These are phyloP conservation scores for Pachydiplax longipennis DNA, from an alignment of 2,888 invertebrate species.

Conservation along the genomic window DNA sequence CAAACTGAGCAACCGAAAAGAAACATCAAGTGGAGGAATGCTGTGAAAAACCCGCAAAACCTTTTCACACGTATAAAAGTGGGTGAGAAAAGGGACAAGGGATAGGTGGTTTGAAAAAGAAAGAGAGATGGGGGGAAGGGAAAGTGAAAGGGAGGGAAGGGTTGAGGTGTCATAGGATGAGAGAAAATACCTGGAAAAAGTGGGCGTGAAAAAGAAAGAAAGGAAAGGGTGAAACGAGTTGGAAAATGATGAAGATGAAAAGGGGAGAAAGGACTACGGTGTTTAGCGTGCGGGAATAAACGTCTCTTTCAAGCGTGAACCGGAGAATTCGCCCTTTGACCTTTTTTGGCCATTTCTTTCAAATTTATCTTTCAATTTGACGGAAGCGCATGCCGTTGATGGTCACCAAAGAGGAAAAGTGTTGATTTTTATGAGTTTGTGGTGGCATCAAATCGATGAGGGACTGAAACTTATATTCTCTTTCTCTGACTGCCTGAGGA, in stretches of 20 bases:
- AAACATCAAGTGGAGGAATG: too few species aligned
- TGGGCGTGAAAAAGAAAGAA: not conserved
- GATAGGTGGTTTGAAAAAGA: not conserved
- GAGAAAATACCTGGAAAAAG: not conserved
- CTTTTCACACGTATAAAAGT: not conserved
- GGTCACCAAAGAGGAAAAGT: not conserved
- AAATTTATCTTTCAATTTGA: too few species aligned
- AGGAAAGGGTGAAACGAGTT: too few species aligned
- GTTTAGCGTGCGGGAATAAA: not conserved
- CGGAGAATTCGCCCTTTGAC: not conserved
- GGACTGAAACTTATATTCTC: not conserved
- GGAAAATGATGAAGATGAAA: too few species aligned
- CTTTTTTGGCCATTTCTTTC: not conserved
- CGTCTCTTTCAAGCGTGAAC: not conserved
- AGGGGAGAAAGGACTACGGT: too few species aligned
- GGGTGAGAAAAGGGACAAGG: not conserved
- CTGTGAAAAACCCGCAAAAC: too few species aligned
- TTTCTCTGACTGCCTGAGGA: not conserved
- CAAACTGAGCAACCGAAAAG: too few species aligned
- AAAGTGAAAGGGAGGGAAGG: not conserved
- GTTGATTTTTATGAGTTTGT: not conserved
- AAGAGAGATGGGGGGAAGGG: not conserved
- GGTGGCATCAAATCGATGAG: not conserved
- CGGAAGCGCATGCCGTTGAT: not conserved
- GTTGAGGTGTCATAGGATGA: not conserved